These are phyloP conservation scores for Brachionus calyciflorus DNA, from an alignment of 1,140 invertebrate genomes.

Conservation along the genomic window DNA sequence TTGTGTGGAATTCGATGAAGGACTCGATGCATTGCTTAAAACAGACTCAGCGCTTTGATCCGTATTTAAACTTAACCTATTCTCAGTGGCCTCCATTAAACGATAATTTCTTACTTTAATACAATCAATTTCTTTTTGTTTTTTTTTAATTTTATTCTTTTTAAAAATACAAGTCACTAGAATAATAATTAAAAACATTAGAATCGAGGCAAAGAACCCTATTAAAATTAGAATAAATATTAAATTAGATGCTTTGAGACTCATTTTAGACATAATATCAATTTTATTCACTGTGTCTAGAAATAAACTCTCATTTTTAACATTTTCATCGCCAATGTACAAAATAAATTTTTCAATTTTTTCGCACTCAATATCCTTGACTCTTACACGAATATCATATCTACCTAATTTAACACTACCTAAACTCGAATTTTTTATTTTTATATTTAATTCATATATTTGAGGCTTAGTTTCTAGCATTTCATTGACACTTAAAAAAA, in stretches of 20 bases:
- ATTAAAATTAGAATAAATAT: neutral
- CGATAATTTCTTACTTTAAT: slow-evolving; percentile 28
- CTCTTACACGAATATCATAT: neutral
- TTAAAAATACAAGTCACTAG: neutral
- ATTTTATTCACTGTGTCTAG: neutral
- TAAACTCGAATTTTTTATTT: neutral
- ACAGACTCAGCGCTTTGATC: neutral
- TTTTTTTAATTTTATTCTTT: neutral
- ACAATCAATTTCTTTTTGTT: neutral
- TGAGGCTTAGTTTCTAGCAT: neutral
- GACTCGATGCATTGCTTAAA: neutral
- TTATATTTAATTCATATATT: neutral
- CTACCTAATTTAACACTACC: neutral
- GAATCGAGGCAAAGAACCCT: neutral
- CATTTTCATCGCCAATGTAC: neutral
- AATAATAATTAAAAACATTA: neutral
- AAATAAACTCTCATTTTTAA: neutral
- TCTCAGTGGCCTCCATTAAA: neutral
- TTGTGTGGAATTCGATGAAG: neutral
- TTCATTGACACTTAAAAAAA: neutral
- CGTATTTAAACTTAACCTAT: neutral
- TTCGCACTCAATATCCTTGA: neutral
- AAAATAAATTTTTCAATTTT: neutral
- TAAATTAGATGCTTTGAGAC: too few species aligned
- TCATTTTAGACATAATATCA: neutral